Evolutionary conservation across 1,140 invertebrate genomes (phyloP).

Genomic region (Conopomorpha cramerella): DNA sequence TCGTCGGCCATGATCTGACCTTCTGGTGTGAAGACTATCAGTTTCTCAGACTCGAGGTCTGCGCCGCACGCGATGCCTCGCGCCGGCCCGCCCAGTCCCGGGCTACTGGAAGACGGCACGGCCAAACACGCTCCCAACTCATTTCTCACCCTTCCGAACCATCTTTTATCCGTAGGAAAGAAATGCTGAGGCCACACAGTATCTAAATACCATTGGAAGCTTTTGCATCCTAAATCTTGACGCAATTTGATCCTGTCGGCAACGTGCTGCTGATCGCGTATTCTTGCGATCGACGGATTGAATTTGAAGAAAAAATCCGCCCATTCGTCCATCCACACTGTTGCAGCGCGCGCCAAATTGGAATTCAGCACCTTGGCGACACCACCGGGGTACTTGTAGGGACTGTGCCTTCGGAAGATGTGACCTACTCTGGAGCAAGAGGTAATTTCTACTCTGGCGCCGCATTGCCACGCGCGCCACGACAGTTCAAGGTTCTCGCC

Average conservation of each 20-base stretch:
- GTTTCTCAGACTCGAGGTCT: slow-evolving; percentile 26
- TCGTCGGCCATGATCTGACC: slow-evolving; percentile 46
- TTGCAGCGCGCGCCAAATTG: slow-evolving; percentile 86
- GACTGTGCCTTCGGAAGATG: slow-evolving; percentile 93
- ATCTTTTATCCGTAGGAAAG: slow-evolving; percentile 80
- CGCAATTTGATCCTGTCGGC: slow-evolving; percentile 74
- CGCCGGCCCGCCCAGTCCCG: slow-evolving; percentile 35
- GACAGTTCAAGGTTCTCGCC: slow-evolving; percentile 97
- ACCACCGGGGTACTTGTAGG: slow-evolving; percentile 88
- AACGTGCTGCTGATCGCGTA: slow-evolving; percentile 69
- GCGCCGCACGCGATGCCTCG: slow-evolving; percentile 21
- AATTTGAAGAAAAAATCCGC: slow-evolving; percentile 89
- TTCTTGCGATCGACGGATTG: slow-evolving; percentile 55
- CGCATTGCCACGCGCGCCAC: slow-evolving; percentile 95
- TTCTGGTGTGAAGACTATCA: slow-evolving; percentile 36
- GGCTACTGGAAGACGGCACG: slow-evolving; percentile 19
- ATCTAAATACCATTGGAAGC: slow-evolving; percentile 94
- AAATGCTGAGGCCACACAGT: slow-evolving; percentile 92
- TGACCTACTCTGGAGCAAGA: slow-evolving; percentile 98
- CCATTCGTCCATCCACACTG: slow-evolving; percentile 96
- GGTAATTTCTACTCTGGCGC: slow-evolving; percentile 90
- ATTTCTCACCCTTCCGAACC: slow-evolving; percentile 55
- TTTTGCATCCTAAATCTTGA: slow-evolving; percentile 81
- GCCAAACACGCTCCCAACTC: slow-evolving; percentile 38
- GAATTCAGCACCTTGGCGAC: slow-evolving; percentile 85